phyloP scores from a whole-genome alignment of 2,113 vertebrate genomes.

The Synchiropus splendidus region DNA sequence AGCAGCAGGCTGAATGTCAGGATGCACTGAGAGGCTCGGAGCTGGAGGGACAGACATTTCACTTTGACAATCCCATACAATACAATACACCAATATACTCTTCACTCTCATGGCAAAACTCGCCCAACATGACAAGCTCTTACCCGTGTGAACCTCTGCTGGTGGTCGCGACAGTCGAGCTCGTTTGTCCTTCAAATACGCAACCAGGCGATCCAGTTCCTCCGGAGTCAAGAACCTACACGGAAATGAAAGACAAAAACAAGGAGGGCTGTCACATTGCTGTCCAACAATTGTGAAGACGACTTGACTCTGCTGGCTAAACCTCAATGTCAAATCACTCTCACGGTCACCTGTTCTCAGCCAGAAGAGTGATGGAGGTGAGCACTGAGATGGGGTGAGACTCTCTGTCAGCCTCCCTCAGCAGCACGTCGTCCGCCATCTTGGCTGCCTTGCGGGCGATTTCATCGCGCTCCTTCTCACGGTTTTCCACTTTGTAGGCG shows the following conservation, averaged over 20 bases:
- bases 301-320: no score
- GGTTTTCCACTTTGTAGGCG: constrained; percentile 83
- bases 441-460: constrained; percentile 91
- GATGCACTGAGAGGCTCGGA: constrained; percentile 23
- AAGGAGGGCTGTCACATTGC: no score
- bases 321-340: no score
- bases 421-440: constrained; percentile 88
- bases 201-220: constrained; percentile 82
- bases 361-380: constrained; percentile 61
- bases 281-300: no score
- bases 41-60: constrained; percentile 4
- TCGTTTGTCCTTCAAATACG: constrained; percentile 84
- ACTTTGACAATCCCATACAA: not conserved
- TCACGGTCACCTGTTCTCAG: constrained; percentile 63
- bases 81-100: no score
- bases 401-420: constrained; percentile 81
- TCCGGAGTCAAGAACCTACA: constrained; percentile 80
- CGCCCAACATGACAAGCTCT: constrained; percentile 15
- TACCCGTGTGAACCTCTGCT: constrained; percentile 74
- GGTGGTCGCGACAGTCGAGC: constrained; percentile 72
- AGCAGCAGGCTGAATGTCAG: constrained; percentile 5
- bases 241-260: not conserved
- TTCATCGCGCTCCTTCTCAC: constrained; percentile 89
- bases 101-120: no score
- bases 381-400: constrained; percentile 61